A percentile compares a stretch with the other conserved stretches of the same genome.
Evolutionary conservation across 2,888 invertebrate genomes (phyloP).

Genomic region (Oscheius sp.): DNA sequence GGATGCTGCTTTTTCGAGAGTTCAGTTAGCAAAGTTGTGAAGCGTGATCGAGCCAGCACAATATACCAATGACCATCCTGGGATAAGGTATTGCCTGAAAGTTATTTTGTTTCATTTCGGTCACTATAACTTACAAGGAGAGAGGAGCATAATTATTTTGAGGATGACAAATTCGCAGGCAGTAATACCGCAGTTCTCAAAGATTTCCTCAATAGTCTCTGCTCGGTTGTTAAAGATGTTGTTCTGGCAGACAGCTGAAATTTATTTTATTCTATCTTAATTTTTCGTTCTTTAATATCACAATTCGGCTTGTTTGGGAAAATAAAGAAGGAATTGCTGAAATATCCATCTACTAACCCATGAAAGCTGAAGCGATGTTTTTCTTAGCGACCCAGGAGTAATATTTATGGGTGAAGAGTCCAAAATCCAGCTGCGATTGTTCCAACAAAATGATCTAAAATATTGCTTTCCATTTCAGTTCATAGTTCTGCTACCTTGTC

Average conservation of each 20-base stretch:
- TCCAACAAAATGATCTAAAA: neutral
- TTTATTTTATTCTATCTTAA: neutral
- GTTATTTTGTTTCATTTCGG: neutral
- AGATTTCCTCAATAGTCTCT: slow-evolving; percentile 7
- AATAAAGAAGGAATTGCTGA: neutral
- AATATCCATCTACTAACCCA: neutral
- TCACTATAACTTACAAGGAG: neutral
- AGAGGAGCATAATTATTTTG: slow-evolving; percentile 14
- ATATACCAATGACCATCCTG: slow-evolving; percentile 3
- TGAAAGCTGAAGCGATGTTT: neutral
- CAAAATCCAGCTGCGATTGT: neutral
- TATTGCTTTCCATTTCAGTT: no score
- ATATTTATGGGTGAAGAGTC: slow-evolving; percentile 13
- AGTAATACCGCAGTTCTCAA: neutral
- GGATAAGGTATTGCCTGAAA: neutral
- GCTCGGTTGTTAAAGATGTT: neutral
- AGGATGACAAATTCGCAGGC: slow-evolving; percentile 12
- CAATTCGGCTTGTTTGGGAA: neutral
- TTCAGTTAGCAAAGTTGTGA: neutral
- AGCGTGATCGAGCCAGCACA: neutral
- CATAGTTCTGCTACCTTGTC: slow-evolving; percentile 11
- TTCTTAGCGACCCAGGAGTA: slow-evolving; percentile 10
- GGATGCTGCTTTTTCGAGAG: neutral
- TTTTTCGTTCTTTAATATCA: neutral
- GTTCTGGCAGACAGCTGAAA: slow-evolving; percentile 10